phyloP scores from a whole-genome alignment of 2,113 vertebrate species.

The Phyllostomus hastatus region DNA sequence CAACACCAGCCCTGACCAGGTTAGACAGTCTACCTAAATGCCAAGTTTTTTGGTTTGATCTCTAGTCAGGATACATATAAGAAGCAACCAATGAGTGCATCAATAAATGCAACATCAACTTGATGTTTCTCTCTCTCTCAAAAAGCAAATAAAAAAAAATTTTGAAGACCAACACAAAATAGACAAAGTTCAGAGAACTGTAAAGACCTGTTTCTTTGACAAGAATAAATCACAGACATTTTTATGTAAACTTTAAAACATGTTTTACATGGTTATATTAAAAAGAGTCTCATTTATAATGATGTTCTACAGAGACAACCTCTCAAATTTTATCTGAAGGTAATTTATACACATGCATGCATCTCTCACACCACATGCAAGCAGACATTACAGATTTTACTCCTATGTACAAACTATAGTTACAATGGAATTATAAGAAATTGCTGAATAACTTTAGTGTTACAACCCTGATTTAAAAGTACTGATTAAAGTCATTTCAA shows the following conservation, averaged over 20 bases:
- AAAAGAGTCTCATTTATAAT: conserved; percentile 23
- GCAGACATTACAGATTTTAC: neutral
- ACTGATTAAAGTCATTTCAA: conserved; percentile 54
- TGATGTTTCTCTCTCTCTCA: too few species aligned
- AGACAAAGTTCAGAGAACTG: neutral
- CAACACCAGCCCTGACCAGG: neutral
- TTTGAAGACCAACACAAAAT: neutral
- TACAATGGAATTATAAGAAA: neutral
- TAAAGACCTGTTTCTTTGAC: neutral
- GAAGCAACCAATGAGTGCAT: too few species aligned
- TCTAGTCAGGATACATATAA: too few species aligned
- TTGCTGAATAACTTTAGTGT: neutral
- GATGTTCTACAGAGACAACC: neutral
- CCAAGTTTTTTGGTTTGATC: too few species aligned
- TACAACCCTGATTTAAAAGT: conserved; percentile 59
- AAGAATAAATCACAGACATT: neutral
- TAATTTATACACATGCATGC: neutral
- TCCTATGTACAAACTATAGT: neutral
- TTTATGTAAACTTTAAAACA: conserved; percentile 43
- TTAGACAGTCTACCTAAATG: too few species aligned
- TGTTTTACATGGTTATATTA: neutral
- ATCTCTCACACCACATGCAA: neutral
- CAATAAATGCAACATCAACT: too few species aligned
- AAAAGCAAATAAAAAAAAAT: too few species aligned
- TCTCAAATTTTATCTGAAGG: neutral